These are phyloP conservation scores for Aphodius granarius DNA, from an alignment of 2,888 invertebrate genomes.

Conservation along the genomic window DNA sequence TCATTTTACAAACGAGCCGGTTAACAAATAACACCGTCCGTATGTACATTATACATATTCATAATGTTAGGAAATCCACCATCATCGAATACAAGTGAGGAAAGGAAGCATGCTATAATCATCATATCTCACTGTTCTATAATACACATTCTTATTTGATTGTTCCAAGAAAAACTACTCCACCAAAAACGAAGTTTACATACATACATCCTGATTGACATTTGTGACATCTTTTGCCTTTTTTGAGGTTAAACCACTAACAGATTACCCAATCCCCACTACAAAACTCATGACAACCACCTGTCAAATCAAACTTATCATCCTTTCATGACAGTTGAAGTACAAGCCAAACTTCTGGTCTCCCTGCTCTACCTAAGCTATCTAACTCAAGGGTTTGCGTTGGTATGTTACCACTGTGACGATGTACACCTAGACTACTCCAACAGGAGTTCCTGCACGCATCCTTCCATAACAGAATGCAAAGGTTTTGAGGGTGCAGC, in stretches of 20 bases:
- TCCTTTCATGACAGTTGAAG: too few species aligned
- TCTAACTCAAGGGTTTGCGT: background rate
- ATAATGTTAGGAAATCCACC: conserved; percentile 37
- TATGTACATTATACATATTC: conserved; percentile 38
- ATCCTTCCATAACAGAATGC: background rate
- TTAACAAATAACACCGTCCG: conserved; percentile 39
- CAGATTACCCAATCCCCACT: too few species aligned
- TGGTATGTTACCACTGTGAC: background rate
- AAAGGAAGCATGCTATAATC: background rate
- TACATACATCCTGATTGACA: too few species aligned
- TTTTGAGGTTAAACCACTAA: too few species aligned
- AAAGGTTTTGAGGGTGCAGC: background rate
- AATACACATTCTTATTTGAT: background rate
- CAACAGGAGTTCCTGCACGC: background rate
- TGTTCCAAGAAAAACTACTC: background rate
- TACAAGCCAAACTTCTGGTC: background rate
- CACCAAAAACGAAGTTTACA: too few species aligned
- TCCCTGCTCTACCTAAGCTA: background rate
- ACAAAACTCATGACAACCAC: too few species aligned
- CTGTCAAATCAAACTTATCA: too few species aligned
- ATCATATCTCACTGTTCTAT: background rate
- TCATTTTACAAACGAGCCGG: conserved; percentile 39
- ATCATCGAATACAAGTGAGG: background rate
- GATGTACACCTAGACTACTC: background rate
- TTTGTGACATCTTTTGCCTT: background rate